Conservation (phyloP, 2,797 vertebrate genomes). For the Xenentodon cancila region DNA sequence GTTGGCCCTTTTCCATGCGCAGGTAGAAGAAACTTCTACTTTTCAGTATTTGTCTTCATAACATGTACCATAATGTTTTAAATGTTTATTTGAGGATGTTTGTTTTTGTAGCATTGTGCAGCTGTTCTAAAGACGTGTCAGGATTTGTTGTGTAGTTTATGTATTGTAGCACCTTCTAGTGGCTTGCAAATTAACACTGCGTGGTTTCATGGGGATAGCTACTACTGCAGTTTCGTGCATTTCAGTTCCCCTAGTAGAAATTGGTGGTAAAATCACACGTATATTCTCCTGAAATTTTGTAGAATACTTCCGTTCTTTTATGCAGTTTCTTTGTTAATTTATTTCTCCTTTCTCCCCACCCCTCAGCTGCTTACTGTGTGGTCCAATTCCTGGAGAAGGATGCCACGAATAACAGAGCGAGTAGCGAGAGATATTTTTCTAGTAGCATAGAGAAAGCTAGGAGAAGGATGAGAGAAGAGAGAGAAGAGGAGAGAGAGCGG, state of each 20-base stretch:
- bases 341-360: slow-evolving; percentile 39
- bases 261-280: not conserved
- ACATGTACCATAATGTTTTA: not conserved
- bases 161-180: slow-evolving; percentile 54
- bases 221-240: not conserved
- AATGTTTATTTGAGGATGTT: not conserved
- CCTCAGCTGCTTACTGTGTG: slow-evolving; percentile 97
- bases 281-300: not conserved
- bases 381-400: slow-evolving; percentile 99
- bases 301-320: not conserved
- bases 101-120: not conserved
- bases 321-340: slow-evolving; percentile 2
- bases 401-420: slow-evolving; percentile 93
- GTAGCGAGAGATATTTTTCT: no score
- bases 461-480: no score
- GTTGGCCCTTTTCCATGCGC: slow-evolving; percentile 95
- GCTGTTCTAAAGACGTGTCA: not conserved
- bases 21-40: slow-evolving; percentile 80
- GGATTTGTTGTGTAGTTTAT: slow-evolving; percentile 1
- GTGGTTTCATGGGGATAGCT: not conserved
- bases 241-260: not conserved
- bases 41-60: not conserved
- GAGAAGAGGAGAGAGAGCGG: no score
- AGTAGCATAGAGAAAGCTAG: no score
- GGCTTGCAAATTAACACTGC: slow-evolving; percentile 39